Evolutionary conservation across 2,797 vertebrate genomes (phyloP).

Genomic region (Platyrinchus mystaceus): DNA sequence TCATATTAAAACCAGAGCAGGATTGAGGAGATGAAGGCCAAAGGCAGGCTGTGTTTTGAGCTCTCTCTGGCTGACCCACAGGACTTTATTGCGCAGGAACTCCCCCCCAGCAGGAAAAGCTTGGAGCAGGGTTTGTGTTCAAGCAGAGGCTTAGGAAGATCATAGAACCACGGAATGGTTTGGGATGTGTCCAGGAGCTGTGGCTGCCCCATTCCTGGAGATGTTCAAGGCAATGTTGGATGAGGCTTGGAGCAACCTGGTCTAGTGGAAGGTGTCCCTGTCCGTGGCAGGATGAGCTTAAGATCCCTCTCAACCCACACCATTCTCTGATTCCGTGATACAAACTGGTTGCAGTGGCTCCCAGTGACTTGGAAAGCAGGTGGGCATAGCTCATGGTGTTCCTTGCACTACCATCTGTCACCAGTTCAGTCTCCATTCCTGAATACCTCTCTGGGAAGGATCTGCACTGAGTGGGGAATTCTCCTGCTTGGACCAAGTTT

Average conservation of each 20-base stretch:
- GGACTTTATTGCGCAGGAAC: too few relatives aligned
- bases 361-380: background rate
- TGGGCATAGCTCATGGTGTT: background rate
- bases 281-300: background rate
- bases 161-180: too few relatives aligned
- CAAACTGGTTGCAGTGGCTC: background rate
- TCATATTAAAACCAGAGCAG: too few relatives aligned
- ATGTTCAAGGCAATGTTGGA: too few relatives aligned
- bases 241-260: background rate
- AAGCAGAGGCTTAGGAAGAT: too few relatives aligned
- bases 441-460: background rate
- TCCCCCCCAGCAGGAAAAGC: too few relatives aligned
- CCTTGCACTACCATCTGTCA: background rate
- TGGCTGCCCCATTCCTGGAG: too few relatives aligned
- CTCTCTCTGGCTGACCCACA: too few relatives aligned
- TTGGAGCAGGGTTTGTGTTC: too few relatives aligned
- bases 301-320: background rate
- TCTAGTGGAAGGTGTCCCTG: background rate
- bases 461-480: background rate
- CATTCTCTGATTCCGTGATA: background rate
- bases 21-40: too few relatives aligned
- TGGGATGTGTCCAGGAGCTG: too few relatives aligned
- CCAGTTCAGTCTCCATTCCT: background rate
- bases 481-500: background rate
- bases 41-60: too few relatives aligned